Evolutionary conservation across 2,888 invertebrate species (phyloP).

Genomic region (Lithophane socia): DNA sequence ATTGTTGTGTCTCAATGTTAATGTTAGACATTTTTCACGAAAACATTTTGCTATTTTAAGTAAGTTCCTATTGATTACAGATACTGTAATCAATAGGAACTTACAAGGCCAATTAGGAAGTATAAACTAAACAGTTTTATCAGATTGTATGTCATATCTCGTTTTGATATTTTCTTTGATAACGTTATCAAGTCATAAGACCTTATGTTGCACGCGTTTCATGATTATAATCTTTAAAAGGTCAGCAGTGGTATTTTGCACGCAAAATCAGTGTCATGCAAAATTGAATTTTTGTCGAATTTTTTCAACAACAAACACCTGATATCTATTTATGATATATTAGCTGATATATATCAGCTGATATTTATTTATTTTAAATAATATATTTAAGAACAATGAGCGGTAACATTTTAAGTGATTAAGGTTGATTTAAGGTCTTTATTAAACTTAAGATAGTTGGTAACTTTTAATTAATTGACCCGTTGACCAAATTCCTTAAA

Average conservation of each 20-base stretch:
- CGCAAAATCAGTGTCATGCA: background rate
- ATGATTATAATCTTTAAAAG: background rate
- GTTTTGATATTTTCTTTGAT: slow-evolving; percentile 11
- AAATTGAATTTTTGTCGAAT: background rate
- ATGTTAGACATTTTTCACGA: background rate
- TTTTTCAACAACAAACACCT: too few species aligned
- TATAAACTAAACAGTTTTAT: slow-evolving; percentile 14
- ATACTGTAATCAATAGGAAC: background rate
- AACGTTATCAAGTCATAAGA: slow-evolving; percentile 17
- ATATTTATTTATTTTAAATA: background rate
- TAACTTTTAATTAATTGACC: slow-evolving; percentile 30
- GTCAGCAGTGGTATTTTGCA: background rate
- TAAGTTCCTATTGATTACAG: too few species aligned
- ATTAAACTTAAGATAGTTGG: background rate
- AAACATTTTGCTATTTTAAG: background rate
- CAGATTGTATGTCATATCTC: slow-evolving; percentile 24
- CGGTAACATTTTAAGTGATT: background rate
- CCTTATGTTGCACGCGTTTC: background rate
- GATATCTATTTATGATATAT: background rate
- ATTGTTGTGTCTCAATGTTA: background rate
- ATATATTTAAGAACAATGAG: background rate
- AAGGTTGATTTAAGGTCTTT: background rate
- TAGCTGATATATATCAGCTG: too few species aligned
- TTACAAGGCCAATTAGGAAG: background rate
- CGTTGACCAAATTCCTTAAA: background rate